A percentile compares a stretch with the other conserved stretches of the same genome.
phyloP scores from a whole-genome alignment of 1,140 invertebrate genomes.

The Bombus balteatus region DNA sequence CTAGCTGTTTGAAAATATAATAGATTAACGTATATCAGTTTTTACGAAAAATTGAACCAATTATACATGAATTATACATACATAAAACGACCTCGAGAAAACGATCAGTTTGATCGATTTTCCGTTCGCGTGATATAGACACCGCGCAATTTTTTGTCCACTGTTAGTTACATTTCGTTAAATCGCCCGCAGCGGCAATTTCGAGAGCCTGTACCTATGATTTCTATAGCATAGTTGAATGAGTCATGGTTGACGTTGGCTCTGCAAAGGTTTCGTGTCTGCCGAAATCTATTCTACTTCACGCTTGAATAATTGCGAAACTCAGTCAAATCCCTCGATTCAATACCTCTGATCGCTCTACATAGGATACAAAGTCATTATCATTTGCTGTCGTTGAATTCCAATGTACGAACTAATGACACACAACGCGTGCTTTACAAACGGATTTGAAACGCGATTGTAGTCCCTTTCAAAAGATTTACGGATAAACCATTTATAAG shows the following conservation, averaged over 20 bases:
- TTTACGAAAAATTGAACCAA: neutral
- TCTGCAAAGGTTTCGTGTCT: neutral
- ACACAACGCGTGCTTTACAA: too few species aligned
- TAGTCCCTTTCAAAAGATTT: too few species aligned
- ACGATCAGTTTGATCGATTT: slow-evolving; percentile 32
- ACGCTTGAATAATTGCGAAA: neutral
- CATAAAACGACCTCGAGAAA: neutral
- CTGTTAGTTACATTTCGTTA: neutral
- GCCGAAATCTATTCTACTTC: slow-evolving; percentile 3
- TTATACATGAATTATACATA: neutral
- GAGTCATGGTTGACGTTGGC: neutral
- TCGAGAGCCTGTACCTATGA: slow-evolving; percentile 2
- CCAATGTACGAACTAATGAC: too few species aligned
- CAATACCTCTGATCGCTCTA: neutral
- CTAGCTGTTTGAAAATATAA: neutral
- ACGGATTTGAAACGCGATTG: too few species aligned
- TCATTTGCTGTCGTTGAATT: neutral
- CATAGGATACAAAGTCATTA: neutral
- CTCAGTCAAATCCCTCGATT: neutral
- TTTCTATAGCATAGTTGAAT: neutral
- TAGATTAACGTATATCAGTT: neutral
- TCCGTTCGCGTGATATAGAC: neutral
- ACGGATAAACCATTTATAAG: too few species aligned
- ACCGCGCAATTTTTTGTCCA: slow-evolving; percentile 28
- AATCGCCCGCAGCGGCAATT: slow-evolving; percentile 35